Conservation (phyloP, 2,888 invertebrate genomes). For the Spodoptera littoralis region DNA sequence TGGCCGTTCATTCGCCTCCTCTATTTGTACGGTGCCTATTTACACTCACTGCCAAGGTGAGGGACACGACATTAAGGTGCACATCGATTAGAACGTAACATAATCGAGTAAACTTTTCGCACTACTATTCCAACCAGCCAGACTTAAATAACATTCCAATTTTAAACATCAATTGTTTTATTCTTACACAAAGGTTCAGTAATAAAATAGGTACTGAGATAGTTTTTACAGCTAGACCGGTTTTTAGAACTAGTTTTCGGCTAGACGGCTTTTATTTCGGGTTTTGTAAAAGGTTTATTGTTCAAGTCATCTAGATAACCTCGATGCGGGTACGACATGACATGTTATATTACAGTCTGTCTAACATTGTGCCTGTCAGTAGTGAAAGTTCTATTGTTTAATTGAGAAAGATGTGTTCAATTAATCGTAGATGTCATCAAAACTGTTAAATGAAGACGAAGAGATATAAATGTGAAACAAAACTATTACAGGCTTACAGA, state of each 20-base stretch:
- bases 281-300: constrained; percentile 39
- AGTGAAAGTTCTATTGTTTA: constrained; percentile 28
- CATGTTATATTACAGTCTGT: constrained; percentile 17
- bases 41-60: constrained; percentile 82
- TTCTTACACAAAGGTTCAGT: constrained; percentile 15
- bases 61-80: constrained; percentile 64
- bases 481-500: no score
- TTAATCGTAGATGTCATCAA: not conserved
- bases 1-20: constrained; percentile 79
- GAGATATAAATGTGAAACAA: no score
- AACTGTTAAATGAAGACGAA: not conserved
- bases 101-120: constrained; percentile 15
- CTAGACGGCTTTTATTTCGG: constrained; percentile 28
- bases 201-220: constrained; percentile 29
- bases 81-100: constrained; percentile 46
- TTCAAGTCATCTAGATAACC: constrained; percentile 38
- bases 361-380: constrained; percentile 1
- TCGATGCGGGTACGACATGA: constrained; percentile 15
- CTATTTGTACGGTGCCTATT: constrained; percentile 66
- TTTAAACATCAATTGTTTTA: constrained; percentile 13
- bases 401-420: not conserved
- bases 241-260: constrained; percentile 45
- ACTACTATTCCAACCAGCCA: not conserved
- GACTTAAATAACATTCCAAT: constrained; percentile 5
- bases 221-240: constrained; percentile 34